Conservation (phyloP, 1,140 invertebrate species). For the Cydia pomonella region DNA sequence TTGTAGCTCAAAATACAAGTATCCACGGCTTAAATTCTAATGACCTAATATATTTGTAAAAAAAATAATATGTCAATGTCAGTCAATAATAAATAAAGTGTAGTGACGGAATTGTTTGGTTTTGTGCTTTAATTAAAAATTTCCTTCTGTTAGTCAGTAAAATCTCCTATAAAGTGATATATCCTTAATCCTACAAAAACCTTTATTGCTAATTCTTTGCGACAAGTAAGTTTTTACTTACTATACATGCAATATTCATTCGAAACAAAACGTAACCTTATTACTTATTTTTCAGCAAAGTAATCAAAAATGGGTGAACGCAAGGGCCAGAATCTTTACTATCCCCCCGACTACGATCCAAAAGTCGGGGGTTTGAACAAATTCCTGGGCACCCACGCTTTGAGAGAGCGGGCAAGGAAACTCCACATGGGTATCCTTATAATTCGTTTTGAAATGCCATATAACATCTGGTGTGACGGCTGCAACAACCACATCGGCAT, state of each 20-base stretch:
- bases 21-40: neutral
- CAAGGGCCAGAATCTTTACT: slow-evolving; percentile 98
- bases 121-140: neutral
- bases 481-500: slow-evolving; percentile 99
- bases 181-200: neutral
- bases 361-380: slow-evolving; percentile 95
- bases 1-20: neutral
- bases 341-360: slow-evolving; percentile 99
- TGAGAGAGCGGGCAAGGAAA: slow-evolving; percentile 97
- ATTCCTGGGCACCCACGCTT: slow-evolving; percentile 96
- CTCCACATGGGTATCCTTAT: slow-evolving; percentile 98
- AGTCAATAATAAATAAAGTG: neutral
- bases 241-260: neutral
- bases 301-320: slow-evolving; percentile 93
- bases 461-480: slow-evolving; percentile 96
- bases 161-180: neutral
- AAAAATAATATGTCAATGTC: slow-evolving; percentile 1
- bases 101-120: neutral
- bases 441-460: slow-evolving; percentile 99
- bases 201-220: neutral
- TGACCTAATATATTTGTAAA: neutral
- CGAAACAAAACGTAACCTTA: neutral
- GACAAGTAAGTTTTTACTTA: neutral
- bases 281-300: slow-evolving; percentile 17
- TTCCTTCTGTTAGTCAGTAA: neutral